Conservation (phyloP, 1,140 invertebrate genomes). For the Muscidifurax raptorellus region DNA sequence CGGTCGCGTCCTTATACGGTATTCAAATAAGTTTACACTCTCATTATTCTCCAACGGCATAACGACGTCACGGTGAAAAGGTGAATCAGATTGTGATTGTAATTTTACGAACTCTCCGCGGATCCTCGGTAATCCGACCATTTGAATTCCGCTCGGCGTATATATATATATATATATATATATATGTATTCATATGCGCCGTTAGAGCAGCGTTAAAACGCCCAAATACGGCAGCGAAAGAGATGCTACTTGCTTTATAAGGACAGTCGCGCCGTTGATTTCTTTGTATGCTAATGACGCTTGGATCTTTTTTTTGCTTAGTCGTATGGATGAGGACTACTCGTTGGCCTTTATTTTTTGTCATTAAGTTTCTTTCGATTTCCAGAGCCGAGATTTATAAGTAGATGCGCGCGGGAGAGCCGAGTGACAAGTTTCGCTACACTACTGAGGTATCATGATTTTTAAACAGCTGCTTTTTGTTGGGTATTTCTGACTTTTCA, state of each 20-base stretch:
- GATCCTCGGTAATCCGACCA: not conserved
- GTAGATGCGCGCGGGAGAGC: not conserved
- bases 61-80: conserved; percentile 8
- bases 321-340: not conserved
- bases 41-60: not conserved
- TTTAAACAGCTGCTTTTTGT: not conserved
- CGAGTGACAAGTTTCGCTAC: not conserved
- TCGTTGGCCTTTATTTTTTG: not conserved
- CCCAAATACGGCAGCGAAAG: conserved; percentile 16
- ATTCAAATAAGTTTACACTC: conserved; percentile 12
- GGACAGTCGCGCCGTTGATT: not conserved
- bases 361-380: conserved; percentile 9
- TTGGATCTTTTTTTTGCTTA: not conserved
- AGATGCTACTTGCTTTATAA: not conserved
- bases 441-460: not conserved
- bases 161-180: not conserved
- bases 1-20: not conserved
- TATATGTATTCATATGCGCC: not conserved
- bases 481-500: too few relatives aligned
- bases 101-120: not conserved
- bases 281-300: conserved; percentile 29
- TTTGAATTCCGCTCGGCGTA: not conserved
- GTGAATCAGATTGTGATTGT: not conserved
- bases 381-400: conserved; percentile 15
- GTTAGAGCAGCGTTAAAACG: not conserved